A percentile compares a stretch with the other conserved stretches of the same genome.
These are phyloP conservation scores for Tachysurus vachellii DNA, from an alignment of 2,113 vertebrate genomes.

Conservation along the genomic window DNA sequence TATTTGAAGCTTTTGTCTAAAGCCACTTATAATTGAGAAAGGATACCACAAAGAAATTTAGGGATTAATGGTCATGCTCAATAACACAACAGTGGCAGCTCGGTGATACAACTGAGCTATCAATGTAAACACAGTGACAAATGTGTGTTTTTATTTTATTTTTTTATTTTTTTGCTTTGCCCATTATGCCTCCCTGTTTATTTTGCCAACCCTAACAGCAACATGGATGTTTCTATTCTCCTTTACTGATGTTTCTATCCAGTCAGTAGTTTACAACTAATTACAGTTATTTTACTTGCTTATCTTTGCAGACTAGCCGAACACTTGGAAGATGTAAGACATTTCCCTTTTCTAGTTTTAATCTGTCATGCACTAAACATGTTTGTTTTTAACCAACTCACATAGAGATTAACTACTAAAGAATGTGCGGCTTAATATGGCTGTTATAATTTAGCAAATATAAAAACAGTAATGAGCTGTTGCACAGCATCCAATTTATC, in stretches of 20 bases:
- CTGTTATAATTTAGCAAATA: conserved; percentile 4
- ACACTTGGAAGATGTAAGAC: conserved; percentile 94
- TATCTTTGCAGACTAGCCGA: conserved; percentile 83
- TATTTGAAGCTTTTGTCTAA: not conserved
- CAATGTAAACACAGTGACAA: not conserved
- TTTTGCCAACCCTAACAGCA: not conserved
- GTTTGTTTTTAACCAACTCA: conserved; percentile 24
- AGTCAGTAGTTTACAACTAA: conserved; percentile 14
- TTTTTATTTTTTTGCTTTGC: not conserved
- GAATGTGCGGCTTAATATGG: not conserved
- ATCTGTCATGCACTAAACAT: not conserved
- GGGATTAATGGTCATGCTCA: not conserved
- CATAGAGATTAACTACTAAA: conserved; percentile 10
- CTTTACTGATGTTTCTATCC: not conserved
- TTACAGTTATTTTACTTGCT: conserved; percentile 54
- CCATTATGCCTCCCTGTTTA: not conserved
- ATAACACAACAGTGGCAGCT: not conserved
- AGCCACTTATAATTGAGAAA: not conserved
- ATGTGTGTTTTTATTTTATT: not conserved
- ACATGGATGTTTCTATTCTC: conserved; percentile 11
- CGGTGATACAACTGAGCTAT: not conserved
- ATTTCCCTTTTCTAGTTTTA: conserved; percentile 53
- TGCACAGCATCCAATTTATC: conserved; percentile 6
- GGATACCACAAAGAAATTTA: not conserved
- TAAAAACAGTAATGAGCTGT: not conserved